Conservation (phyloP, 2,797 vertebrate species). For the Poliocrania exsul region DNA sequence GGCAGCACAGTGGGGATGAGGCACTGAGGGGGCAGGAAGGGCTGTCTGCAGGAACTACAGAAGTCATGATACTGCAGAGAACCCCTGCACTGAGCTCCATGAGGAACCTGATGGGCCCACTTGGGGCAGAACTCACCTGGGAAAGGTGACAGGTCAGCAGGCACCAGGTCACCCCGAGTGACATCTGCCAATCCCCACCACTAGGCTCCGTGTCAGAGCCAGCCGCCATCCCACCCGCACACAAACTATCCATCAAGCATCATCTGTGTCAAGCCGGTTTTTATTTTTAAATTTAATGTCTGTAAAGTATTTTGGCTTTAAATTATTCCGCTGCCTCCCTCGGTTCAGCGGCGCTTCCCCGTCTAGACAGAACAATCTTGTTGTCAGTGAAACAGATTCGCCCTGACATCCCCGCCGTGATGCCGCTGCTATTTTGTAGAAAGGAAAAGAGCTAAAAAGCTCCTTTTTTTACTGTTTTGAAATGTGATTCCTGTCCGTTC, state of each 20-base stretch:
- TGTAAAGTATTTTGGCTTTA: constrained; percentile 48
- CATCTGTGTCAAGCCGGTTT: neutral
- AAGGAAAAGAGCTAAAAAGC: constrained; percentile 11
- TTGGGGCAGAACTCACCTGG: neutral
- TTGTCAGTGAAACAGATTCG: constrained; percentile 70
- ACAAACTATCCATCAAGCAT: neutral
- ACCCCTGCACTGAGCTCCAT: neutral
- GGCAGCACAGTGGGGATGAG: neutral
- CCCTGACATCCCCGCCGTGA: constrained; percentile 51
- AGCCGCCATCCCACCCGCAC: neutral
- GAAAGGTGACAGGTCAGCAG: neutral
- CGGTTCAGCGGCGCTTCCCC: constrained; percentile 35
- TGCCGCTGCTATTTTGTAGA: constrained; percentile 23
- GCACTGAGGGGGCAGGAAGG: neutral
- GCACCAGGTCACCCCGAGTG: neutral
- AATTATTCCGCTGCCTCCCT: constrained; percentile 64
- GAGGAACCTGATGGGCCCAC: rapidly evolving
- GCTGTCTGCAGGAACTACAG: neutral
- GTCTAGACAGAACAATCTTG: constrained; percentile 67
- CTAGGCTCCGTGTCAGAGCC: neutral
- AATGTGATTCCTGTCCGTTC: constrained; percentile 18
- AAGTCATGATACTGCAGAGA: neutral
- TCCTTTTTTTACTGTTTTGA: neutral
- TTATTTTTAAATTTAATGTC: constrained; percentile 19
- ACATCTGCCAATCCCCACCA: neutral